These are phyloP conservation scores for Chaenocephalus aceratus DNA, from an alignment of 2,113 vertebrate genomes.

Conservation along the genomic window DNA sequence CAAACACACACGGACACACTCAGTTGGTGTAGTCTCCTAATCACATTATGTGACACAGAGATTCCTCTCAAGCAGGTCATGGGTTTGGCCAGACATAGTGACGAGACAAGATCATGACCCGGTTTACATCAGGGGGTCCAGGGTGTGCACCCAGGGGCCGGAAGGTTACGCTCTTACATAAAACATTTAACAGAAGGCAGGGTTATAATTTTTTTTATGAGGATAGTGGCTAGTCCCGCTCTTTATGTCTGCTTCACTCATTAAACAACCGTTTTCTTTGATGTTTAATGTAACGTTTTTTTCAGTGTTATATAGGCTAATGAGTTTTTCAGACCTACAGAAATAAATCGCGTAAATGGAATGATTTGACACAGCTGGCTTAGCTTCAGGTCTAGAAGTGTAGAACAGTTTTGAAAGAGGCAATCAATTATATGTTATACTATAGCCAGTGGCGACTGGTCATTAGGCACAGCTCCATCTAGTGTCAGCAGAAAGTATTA, in stretches of 20 bases:
- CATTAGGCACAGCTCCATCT: too few species aligned
- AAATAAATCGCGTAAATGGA: background rate
- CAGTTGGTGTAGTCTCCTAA: conserved; percentile 37
- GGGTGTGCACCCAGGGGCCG: background rate
- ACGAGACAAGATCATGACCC: conserved; percentile 21
- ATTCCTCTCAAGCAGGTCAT: conserved; percentile 46
- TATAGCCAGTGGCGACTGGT: background rate
- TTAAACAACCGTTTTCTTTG: background rate
- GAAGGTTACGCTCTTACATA: background rate
- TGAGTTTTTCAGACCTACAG: background rate
- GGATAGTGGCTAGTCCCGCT: background rate
- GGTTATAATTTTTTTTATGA: background rate
- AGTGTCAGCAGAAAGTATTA: too few species aligned
- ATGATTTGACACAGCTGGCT: background rate
- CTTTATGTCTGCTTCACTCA: background rate
- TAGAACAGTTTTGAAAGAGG: background rate
- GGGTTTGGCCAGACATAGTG: conserved; percentile 58
- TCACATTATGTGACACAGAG: conserved; percentile 54
- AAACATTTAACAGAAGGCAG: background rate
- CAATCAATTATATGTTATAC: background rate
- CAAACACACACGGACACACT: background rate
- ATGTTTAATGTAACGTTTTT: background rate
- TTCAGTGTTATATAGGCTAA: too few species aligned
- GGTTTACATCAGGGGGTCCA: conserved; percentile 23
- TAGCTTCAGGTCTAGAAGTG: background rate